Base-by-base conservation (phyloP, 92 coral and sea anemone species). In the Umimayanthus kanabou region DNA sequence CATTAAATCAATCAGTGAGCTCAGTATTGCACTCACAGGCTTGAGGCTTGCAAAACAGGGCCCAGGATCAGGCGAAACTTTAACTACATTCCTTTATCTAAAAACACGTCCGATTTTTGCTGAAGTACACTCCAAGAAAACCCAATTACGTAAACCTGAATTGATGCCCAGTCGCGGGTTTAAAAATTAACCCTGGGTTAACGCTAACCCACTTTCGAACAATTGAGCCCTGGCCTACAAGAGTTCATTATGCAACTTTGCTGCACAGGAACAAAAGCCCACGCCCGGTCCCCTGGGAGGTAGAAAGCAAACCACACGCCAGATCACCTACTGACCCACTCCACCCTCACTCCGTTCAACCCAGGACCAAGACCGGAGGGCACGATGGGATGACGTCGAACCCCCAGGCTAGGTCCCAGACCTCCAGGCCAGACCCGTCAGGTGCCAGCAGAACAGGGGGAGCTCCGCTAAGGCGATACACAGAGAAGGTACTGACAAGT, bases 361-460 rank as follows among this genome's bases (percentile, higher is more conserved):
- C 93, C 85, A 92, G 99, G 91, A 94, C 93, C 89, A 95, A 93
- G 73, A 86, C 91, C 18, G 99, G 98, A 66, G 99, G 99, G 58
- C 93, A 97, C 80, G 99, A 97, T 76, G 97, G 98, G 83, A 92
- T 95, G 98, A 95, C 94, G 47, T 82, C 88, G 33, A 93, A 93
- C 83, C 97, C 97, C 29, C 99, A 97, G 85, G 89, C 98, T 53
- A 90, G 99, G 89, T 95, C 99, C n/a, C 99, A 97, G 92, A 86
- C 94, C 25, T 89, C 93, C 22, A 89, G 94, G 80, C 99, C 99
- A 57, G 99, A 97, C 79, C 92, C 95, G 22, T 86, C 93, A 40
- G 94, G 93, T 22, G 96, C 94, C 70, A 91, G 93, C 84, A 93
- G 92, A 73, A 93, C 94, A 42, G 98, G 98, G 15, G 93, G 94